Conservation (phyloP, 2,888 invertebrate genomes). For the Diaperis boleti region DNA sequence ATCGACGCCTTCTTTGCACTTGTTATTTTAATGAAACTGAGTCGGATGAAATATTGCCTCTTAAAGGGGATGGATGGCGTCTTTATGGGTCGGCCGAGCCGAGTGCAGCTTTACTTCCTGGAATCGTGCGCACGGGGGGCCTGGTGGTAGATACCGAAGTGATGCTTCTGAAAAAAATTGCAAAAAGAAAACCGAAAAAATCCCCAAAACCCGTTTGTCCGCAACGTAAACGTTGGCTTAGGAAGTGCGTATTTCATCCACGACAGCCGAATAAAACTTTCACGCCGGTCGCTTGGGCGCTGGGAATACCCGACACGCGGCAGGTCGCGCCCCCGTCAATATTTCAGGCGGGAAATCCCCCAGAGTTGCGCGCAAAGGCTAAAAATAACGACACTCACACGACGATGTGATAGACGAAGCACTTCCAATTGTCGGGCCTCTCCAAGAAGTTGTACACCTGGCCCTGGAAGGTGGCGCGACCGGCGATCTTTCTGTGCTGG, state of each 20-base stretch:
- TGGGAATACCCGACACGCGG: slow-evolving; percentile 8
- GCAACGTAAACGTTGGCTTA: slow-evolving; percentile 6
- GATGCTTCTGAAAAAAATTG: too few relatives aligned
- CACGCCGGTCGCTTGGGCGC: not conserved
- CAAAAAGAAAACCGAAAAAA: too few relatives aligned
- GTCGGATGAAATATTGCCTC: slow-evolving; percentile 9
- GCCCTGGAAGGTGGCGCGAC: slow-evolving; percentile 78
- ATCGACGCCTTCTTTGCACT: slow-evolving; percentile 5
- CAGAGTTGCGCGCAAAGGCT: not conserved
- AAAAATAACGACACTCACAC: slow-evolving; percentile 76
- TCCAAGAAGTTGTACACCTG: slow-evolving; percentile 88
- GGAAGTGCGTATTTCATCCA: too few relatives aligned
- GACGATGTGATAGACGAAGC: slow-evolving; percentile 84
- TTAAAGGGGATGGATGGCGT: slow-evolving; percentile 7
- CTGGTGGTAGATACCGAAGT: too few relatives aligned
- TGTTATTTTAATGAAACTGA: slow-evolving; percentile 9
- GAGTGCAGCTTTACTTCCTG: too few relatives aligned
- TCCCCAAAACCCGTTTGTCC: too few relatives aligned
- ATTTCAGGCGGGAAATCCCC: slow-evolving; percentile 18
- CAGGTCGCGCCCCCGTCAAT: slow-evolving; percentile 16
- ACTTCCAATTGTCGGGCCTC: slow-evolving; percentile 85
- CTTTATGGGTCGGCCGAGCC: not conserved
- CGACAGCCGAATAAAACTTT: slow-evolving; percentile 13
- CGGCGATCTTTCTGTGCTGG: slow-evolving; percentile 73
- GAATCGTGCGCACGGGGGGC: too few relatives aligned